Evolutionary conservation across 2,888 invertebrate species (phyloP), one percentile per base, ranked within the genome.

Genomic region (Polylopha cassiicola): DNA sequence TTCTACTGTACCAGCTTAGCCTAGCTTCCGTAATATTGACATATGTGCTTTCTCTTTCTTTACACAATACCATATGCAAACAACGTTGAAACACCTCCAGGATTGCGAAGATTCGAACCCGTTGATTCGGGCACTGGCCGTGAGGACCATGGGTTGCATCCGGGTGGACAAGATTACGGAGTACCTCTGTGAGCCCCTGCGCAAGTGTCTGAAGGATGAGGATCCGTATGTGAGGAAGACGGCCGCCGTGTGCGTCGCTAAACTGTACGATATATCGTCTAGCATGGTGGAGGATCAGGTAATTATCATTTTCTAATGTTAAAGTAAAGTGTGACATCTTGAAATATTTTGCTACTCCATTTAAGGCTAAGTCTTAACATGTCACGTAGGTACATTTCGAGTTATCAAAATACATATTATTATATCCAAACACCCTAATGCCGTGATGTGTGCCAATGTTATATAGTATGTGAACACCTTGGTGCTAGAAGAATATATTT

Each of bases 71-170:
- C 59, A 58, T 62, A 61, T 63, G 58, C 61, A 62, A 61, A 61
- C 61, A 39, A 44, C 53, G 50, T 65, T 44, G 65, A 60, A 58
- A 56, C 63, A 31, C 51, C 64, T 61, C 43, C 81, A 97, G 96
- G 99, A 99, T 85, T 99, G 99, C 85, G 99, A 99, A 87, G 99
- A 99, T 81, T 97, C 98, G 6, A 99, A 99, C 87, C 99, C 99
- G 16, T 86, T 99, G 70, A 99, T 99, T 69, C 90, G 99, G 53
- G 99, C 99, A 1, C 84, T 99, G 65, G 99, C 99, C 18, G 99
- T 99, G 16, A 89, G 99, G 43, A 99, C 99, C 9, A 99, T 99
- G 99, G 99, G 99, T 36, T 99, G 99, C 75, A 99, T 99, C 68
- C 90, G 99, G 7, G 99, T 99, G 37, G 99, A 99, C 86, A 99